Percentiles rank a stretch among this genome's conserved stretches.
Evolutionary conservation across 2,797 vertebrate genomes (phyloP).

Genomic region (Limnodromus scolopaceus): DNA sequence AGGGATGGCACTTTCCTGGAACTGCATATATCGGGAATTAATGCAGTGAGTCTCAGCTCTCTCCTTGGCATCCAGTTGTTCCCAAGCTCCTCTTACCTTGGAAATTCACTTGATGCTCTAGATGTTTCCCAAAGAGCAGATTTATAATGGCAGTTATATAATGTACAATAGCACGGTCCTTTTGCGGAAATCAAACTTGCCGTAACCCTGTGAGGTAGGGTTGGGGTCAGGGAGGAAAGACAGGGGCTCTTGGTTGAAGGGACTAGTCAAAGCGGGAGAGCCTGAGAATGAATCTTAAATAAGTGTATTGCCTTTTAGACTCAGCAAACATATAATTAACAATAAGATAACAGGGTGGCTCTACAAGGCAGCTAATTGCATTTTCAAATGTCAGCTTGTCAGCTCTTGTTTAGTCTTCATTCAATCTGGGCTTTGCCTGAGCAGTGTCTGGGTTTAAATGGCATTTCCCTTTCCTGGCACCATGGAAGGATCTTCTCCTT

Average conservation of each 20-base stretch:
- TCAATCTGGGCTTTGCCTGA: conserved; percentile 12
- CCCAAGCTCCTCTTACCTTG: not conserved
- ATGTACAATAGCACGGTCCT: not conserved
- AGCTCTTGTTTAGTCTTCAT: conserved; percentile 11
- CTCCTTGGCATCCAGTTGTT: not conserved
- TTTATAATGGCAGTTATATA: not conserved
- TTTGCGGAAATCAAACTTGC: not conserved
- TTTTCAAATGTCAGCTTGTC: conserved; percentile 59
- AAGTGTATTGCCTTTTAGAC: not conserved
- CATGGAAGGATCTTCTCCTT: not conserved
- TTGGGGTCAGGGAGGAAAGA: not conserved
- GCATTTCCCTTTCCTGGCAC: not conserved
- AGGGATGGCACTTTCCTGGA: not conserved
- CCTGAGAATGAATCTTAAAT: not conserved
- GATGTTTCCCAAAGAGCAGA: not conserved
- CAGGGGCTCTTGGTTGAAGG: not conserved
- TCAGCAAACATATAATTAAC: conserved; percentile 49
- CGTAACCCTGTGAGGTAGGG: not conserved
- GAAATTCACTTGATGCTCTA: not conserved
- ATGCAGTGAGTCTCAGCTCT: not conserved
- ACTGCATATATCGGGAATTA: not conserved
- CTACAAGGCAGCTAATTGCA: conserved; percentile 36
- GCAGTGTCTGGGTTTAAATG: conserved; percentile 15
- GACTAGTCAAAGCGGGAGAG: not conserved
- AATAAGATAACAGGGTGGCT: conserved; percentile 22